Evolutionary conservation across 2,797 vertebrate genomes (phyloP), one percentile per base, ranked within the genome.

Genomic region (Allobates femoralis): DNA sequence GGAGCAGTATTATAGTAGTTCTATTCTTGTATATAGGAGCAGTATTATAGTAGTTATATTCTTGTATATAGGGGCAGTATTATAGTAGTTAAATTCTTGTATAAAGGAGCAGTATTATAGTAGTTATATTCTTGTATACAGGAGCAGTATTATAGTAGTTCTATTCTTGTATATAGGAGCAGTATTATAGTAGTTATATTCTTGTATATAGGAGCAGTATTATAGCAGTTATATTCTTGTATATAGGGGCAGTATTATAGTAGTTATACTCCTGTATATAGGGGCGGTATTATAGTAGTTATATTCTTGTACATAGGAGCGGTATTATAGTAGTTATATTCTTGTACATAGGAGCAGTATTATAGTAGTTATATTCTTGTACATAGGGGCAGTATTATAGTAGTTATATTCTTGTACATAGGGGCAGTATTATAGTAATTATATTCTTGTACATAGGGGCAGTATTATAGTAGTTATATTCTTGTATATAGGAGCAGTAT

Each of bases 151-250:
- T n/a, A n/a, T n/a, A n/a, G n/a, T n/a, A n/a, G n/a, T n/a, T n/a
- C n/a, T n/a, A n/a, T n/a, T n/a, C n/a, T n/a, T n/a, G n/a, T n/a
- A 64, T 15, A 26, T 5, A 11, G 12, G 5, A 12, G 23, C 58
- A 62, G 23, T 62, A 66, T 66, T 66, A 66, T 66, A 30, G 26
- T 30, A 66, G 62, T 66, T 66, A 66, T 66, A 66, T 66, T 66
- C 28, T 30, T 66, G 62, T 66, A 66, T 0, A 32, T 30, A 30
- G n/a, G n/a, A n/a, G n/a, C n/a, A n/a, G n/a, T n/a, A n/a, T n/a
- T n/a, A n/a, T n/a, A n/a, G n/a, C n/a, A n/a, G n/a, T n/a, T n/a
- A n/a, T n/a, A n/a, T n/a, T n/a, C n/a, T n/a, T n/a, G n/a, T n/a
- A n/a, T n/a, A n/a, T n/a, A n/a, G n/a, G n/a, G n/a, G n/a, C n/a